Percentiles rank a stretch among this genome's conserved stretches.
Evolutionary conservation across 1,140 invertebrate genomes (phyloP).

Genomic region (Pseudomyrmex gracilis): DNA sequence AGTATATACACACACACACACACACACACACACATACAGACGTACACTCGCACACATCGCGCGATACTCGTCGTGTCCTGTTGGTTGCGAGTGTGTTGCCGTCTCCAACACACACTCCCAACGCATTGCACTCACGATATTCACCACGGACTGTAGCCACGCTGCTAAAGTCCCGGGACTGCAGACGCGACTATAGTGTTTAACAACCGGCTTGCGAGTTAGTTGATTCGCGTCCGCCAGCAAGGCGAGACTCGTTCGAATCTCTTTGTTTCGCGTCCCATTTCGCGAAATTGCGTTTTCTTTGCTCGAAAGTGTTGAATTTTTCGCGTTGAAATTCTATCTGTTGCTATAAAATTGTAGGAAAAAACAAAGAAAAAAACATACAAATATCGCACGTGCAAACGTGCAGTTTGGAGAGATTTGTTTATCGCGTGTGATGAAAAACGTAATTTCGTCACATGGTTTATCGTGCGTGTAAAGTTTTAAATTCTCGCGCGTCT

Average conservation of each 20-base stretch:
- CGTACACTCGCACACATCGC: neutral
- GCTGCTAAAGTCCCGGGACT: constrained; percentile 72
- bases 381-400: too few relatives aligned
- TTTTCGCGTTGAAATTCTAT: constrained; percentile 35
- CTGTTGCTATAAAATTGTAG: neutral
- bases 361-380: too few relatives aligned
- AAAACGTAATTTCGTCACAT: neutral
- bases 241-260: constrained; percentile 76
- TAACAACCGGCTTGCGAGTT: constrained; percentile 73
- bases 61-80: neutral
- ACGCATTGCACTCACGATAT: constrained; percentile 26
- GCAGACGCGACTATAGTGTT: constrained; percentile 74
- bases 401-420: too few relatives aligned
- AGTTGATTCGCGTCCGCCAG: constrained; percentile 81
- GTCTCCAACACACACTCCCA: constrained; percentile 24
- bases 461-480: too few relatives aligned
- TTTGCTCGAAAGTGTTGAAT: neutral
- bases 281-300: constrained; percentile 52
- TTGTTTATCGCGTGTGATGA: neutral
- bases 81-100: constrained; percentile 1
- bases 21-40: neutral
- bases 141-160: constrained; percentile 63
- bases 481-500: neutral
- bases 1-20: neutral
- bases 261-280: constrained; percentile 71